Base-by-base conservation (phyloP, 2,888 invertebrate species). In the Tenthredo livida region DNA sequence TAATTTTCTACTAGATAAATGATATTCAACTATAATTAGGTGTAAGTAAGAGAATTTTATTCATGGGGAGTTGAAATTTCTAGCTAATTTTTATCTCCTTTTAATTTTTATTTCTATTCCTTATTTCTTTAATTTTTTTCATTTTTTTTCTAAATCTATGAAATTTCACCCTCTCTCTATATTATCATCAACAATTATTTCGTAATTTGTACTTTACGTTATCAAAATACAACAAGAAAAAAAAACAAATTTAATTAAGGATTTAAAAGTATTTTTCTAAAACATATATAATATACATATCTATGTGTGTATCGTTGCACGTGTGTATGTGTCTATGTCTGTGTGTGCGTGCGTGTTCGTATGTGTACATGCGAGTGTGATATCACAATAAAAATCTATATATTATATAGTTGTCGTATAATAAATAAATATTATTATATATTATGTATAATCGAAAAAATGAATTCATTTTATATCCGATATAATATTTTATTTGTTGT, bases 241-340 rank as follows among this genome's bases (percentile, higher is more conserved):
- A 37, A 0, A 43, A 2, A 54, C 7, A 54, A 54, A 54, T 54
- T 54, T n/a, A 54, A n/a, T 54, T 7, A 54, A 54, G 54, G n/a
- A 54, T 54, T 54, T 1, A 54, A 54, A 72, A 33, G 40, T 72
- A 72, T 72, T 72, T 72, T 40, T 72, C 72, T 72, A 72, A 12
- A 40, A n/a, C 37, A 21, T n/a, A 37, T 33, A 33, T n/a, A n/a
- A n/a, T n/a, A 70, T 37, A 37, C 15, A 72, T 37, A 9, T 37
- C 5, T 72, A 50, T 50, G 15, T 47, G 15, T 47, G 15, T 70
- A 37, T 70, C 6, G 6, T 6, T 15, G 33, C 1, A 37, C 15
- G 58, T 58, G 61, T 9, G 10, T 25, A 2, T 25, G 25, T 7
- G 21, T 9, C 3, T 25, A 2, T 25, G 25, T 7, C 10, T 25